Base-by-base conservation (phyloP, 2,888 invertebrate species). In the Perizoma flavofasciatum region DNA sequence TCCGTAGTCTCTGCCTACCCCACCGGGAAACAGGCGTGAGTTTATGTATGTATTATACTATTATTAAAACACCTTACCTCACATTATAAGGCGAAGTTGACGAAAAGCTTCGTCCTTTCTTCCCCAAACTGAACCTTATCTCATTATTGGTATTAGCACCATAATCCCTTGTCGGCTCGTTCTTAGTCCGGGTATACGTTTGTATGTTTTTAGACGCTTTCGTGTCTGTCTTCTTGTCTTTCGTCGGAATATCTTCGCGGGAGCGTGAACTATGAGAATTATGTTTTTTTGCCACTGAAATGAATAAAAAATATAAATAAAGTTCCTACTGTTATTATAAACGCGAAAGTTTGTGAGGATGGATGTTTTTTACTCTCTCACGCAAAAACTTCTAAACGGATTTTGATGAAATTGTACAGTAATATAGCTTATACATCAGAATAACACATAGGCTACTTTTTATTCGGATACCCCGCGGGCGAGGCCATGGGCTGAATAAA, bases 131-230 rank as follows among this genome's bases (percentile, higher is more conserved):
- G 11, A 57, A 59, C 39, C 33, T 52, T 8, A 58, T 47, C 6
- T 45, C 45, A 5, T 49, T 56, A 4, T 35, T 45, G 2, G 47
- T 52, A 4, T 46, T 56, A 5, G 49, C 47, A 0, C 41, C 49
- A 3, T 32, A 22, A 5, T 65, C 65, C 1, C 52, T 59, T 4
- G 32, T 22, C 5, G 51, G 40, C 4, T 22, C 22, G 22, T n/a
- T 43, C 11, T 47, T 65, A 4, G 34, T 53, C 0, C 66, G 52
- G 0, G 69, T 61, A 46, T 70, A 67, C 0, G 72, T 73, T 40
- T 73, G 77, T 32, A 73, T 60, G 9, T 73, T 63, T 22, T 70
- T 77, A 0, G 66, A 57, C 0, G 46, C 43, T 7, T 46, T 62
- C 9, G 69, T 63, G 0, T 44, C 48, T n/a, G 54, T 65, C 7